A percentile compares a stretch with the other conserved stretches of the same genome.
Evolutionary conservation across 1,140 invertebrate genomes (phyloP).

Genomic region (Aphelenchoides besseyi): DNA sequence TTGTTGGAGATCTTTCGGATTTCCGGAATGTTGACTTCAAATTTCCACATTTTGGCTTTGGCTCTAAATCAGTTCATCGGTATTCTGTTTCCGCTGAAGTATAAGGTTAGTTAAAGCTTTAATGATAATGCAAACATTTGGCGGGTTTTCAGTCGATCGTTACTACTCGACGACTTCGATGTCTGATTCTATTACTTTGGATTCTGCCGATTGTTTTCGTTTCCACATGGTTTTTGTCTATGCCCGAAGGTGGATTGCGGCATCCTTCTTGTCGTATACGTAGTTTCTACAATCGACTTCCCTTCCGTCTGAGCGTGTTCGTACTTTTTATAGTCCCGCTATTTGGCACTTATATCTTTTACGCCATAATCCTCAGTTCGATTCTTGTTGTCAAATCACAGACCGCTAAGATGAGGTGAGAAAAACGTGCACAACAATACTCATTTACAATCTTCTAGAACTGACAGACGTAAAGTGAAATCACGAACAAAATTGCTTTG

Average conservation of each 20-base stretch:
- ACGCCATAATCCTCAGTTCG: constrained; percentile 42
- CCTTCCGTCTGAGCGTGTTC: constrained; percentile 54
- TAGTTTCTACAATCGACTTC: constrained; percentile 51
- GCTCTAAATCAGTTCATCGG: constrained; percentile 57
- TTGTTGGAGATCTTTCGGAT: constrained; percentile 49
- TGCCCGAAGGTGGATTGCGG: constrained; percentile 40
- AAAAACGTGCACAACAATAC: no score
- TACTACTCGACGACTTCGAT: constrained; percentile 49
- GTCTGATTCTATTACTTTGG: constrained; percentile 43
- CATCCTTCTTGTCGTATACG: constrained; percentile 36
- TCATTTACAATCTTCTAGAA: neutral
- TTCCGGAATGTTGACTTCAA: constrained; percentile 53
- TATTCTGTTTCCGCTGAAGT: constrained; percentile 50
- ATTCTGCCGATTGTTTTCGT: constrained; percentile 40
- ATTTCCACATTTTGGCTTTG: constrained; percentile 52
- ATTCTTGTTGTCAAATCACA: constrained; percentile 52
- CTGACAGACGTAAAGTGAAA: constrained; percentile 34
- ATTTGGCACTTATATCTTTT: constrained; percentile 43
- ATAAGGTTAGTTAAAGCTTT: constrained; percentile 35
- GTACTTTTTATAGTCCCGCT: constrained; percentile 47
- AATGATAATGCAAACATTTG: constrained; percentile 5
- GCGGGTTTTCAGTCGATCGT: constrained; percentile 44
- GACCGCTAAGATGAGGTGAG: constrained; percentile 34
- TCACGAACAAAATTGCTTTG: constrained; percentile 52
- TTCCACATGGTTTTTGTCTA: constrained; percentile 36